Evolutionary conservation across 2,797 vertebrate species (phyloP).

Genomic region (Coregonus suidteri): DNA sequence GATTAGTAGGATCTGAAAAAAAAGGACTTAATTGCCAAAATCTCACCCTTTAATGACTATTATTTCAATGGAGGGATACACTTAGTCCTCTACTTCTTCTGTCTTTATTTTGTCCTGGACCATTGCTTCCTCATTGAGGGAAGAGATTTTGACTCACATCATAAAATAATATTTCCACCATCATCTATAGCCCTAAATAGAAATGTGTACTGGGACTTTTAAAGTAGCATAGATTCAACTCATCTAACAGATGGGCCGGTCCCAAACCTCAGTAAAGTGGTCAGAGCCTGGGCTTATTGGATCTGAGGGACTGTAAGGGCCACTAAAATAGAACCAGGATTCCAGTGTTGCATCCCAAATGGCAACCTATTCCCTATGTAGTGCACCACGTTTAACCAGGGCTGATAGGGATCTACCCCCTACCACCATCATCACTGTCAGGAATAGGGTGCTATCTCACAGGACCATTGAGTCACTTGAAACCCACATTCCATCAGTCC

Average conservation of each 20-base stretch:
- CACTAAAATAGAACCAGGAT: slow-evolving; percentile 29
- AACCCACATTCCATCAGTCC: background rate
- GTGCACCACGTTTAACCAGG: no score
- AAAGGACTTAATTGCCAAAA: no score
- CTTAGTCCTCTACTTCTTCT: background rate
- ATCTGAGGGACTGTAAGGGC: slow-evolving; percentile 26
- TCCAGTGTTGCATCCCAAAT: slow-evolving; percentile 12
- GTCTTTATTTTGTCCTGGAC: slow-evolving; percentile 31
- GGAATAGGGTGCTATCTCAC: no score
- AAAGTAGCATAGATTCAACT: slow-evolving; percentile 49
- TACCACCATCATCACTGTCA: no score
- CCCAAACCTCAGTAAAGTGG: slow-evolving; percentile 35
- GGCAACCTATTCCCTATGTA: background rate
- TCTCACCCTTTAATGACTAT: background rate
- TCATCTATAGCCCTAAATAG: slow-evolving; percentile 57
- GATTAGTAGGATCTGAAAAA: no score
- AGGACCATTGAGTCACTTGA: no score
- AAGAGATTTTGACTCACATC: slow-evolving; percentile 55
- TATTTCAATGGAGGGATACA: slow-evolving; percentile 33
- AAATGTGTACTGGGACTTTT: slow-evolving; percentile 38
- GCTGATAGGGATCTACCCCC: background rate
- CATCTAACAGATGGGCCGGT: slow-evolving; percentile 60
- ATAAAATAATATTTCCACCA: slow-evolving; percentile 63
- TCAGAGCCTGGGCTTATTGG: slow-evolving; percentile 17
- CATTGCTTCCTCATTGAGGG: slow-evolving; percentile 33